Evolutionary conservation across 2,888 invertebrate genomes (phyloP).

Genomic region (Oxycera nigricornis): DNA sequence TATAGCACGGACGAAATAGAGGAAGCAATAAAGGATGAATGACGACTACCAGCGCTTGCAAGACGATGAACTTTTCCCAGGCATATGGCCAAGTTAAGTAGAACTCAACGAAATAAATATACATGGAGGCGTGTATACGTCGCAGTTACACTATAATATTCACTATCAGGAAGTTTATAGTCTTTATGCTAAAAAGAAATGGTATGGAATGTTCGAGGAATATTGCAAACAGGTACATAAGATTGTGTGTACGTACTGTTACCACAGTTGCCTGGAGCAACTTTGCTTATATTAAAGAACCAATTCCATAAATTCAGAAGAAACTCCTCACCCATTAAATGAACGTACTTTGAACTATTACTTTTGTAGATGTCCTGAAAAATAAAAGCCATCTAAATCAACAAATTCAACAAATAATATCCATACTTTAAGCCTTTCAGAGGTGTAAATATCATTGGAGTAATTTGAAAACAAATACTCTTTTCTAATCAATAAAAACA

Average conservation of each 20-base stretch:
- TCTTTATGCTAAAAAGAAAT: conserved; percentile 20
- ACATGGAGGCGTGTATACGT: not conserved
- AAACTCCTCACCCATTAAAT: too few species aligned
- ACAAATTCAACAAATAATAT: too few species aligned
- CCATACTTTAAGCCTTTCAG: too few species aligned
- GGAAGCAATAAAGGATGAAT: conserved; percentile 36
- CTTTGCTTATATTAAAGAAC: too few species aligned
- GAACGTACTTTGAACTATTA: too few species aligned
- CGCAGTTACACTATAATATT: conserved; percentile 9
- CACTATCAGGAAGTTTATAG: conserved; percentile 5
- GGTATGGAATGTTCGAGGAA: conserved; percentile 7
- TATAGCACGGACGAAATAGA: conserved; percentile 30
- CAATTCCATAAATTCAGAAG: too few species aligned
- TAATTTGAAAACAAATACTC: too few species aligned
- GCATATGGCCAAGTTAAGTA: conserved; percentile 14
- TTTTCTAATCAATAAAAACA: too few species aligned
- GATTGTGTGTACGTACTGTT: not conserved
- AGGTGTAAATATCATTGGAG: too few species aligned
- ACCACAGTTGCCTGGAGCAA: too few species aligned
- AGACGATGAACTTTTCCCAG: conserved; percentile 31
- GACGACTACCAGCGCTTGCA: conserved; percentile 10
- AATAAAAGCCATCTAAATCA: too few species aligned
- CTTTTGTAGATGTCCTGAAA: too few species aligned
- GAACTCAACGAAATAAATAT: not conserved
- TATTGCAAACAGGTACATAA: conserved; percentile 5